Evolutionary conservation across 1,140 invertebrate species (phyloP).

Genomic region (Procambarus clarkii): DNA sequence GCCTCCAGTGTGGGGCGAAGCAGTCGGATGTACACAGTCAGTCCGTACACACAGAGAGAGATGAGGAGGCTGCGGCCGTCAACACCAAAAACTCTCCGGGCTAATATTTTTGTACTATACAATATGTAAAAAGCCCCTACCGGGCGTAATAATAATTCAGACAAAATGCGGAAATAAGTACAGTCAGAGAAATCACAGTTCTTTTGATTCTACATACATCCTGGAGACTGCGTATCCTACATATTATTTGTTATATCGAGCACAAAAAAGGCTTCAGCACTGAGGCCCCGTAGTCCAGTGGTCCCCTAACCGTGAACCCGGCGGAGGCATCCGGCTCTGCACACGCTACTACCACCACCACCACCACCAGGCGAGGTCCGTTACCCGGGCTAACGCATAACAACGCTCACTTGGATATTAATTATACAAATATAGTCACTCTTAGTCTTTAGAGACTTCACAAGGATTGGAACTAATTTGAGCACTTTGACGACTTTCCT

Average conservation of each 20-base stretch:
- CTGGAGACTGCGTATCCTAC: constrained; percentile 57
- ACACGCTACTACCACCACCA: background rate
- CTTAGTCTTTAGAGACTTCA: background rate
- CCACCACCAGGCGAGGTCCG: background rate
- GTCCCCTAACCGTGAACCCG: constrained; percentile 54
- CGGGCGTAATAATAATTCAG: constrained; percentile 5
- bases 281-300: constrained; percentile 63
- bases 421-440: background rate
- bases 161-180: constrained; percentile 54
- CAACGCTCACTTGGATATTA: background rate
- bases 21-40: constrained; percentile 15
- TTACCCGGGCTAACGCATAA: background rate
- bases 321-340: constrained; percentile 26
- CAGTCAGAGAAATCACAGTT: constrained; percentile 69
- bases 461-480: background rate
- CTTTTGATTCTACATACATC: constrained; percentile 69
- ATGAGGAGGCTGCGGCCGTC: background rate
- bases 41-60: background rate
- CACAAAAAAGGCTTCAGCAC: constrained; percentile 53
- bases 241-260: constrained; percentile 22
- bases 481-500: constrained; percentile 4
- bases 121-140: constrained; percentile 52
- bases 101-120: constrained; percentile 61
- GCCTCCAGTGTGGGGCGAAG: background rate
- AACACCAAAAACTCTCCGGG: constrained; percentile 32